Conservation (phyloP, 2,888 invertebrate species). For the Urechis unicinctus region DNA sequence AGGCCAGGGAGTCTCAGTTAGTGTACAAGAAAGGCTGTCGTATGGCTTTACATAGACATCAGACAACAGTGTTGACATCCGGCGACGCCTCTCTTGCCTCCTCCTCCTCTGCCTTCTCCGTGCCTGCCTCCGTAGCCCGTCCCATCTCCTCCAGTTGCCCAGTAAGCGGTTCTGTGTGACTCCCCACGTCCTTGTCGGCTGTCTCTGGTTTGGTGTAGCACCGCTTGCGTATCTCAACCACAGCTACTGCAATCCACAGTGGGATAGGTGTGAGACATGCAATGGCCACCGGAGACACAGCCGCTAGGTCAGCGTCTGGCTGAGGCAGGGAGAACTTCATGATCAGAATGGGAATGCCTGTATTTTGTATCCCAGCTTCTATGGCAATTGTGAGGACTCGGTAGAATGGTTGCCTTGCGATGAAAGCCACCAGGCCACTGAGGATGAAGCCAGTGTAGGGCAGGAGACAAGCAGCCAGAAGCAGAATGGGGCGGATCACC, state of each 20-base stretch:
- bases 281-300: slow-evolving; percentile 48
- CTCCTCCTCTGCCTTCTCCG: no score
- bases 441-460: slow-evolving; percentile 42
- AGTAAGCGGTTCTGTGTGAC: no score
- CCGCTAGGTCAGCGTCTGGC: slow-evolving; percentile 82
- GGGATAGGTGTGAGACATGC: slow-evolving; percentile 23
- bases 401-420: slow-evolving; percentile 30
- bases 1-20: no score
- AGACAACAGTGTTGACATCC: no score
- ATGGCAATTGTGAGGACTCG: slow-evolving; percentile 69
- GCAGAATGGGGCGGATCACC: slow-evolving; percentile 61
- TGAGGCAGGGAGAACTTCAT: slow-evolving; percentile 73
- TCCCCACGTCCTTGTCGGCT: neutral
- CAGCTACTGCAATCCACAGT: slow-evolving; percentile 13
- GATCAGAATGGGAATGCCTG: slow-evolving; percentile 84
- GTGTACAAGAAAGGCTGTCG: no score
- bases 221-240: slow-evolving; percentile 11
- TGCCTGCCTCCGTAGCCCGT: no score
- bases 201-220: slow-evolving; percentile 1
- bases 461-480: slow-evolving; percentile 31
- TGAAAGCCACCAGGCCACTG: slow-evolving; percentile 30
- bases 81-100: no score
- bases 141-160: no score
- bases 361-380: slow-evolving; percentile 81
- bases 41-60: no score